Conservation (phyloP, 2,888 invertebrate species). For the Pristionchus entomophagus region DNA sequence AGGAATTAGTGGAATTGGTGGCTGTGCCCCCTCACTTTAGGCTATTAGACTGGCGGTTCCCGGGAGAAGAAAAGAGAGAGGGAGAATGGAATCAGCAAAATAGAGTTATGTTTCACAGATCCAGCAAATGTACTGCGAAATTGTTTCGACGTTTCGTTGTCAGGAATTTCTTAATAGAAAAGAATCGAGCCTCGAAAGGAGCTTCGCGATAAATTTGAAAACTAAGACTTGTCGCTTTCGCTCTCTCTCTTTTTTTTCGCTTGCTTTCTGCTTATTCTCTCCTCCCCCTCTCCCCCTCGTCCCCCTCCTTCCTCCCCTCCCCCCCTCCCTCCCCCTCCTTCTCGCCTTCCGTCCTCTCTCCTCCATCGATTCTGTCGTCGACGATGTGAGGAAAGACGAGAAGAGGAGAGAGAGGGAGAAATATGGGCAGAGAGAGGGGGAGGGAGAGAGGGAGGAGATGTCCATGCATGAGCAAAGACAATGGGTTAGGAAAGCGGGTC, state of each 20-base stretch:
- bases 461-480: constrained; percentile 25
- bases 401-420: constrained; percentile 6
- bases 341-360: not conserved
- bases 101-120: not conserved
- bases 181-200: not conserved
- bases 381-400: constrained; percentile 2
- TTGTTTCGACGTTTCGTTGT: no score
- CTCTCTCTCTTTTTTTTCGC: not conserved
- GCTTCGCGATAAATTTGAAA: not conserved
- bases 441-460: constrained; percentile 12
- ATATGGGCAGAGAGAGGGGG: not conserved
- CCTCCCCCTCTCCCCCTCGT: not conserved
- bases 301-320: not conserved
- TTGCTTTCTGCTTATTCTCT: not conserved
- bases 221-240: not conserved
- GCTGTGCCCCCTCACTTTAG: not conserved
- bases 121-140: not conserved
- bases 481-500: not conserved
- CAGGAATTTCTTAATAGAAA: no score
- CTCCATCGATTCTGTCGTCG: constrained; percentile 7
- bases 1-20: not conserved
- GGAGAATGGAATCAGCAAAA: not conserved
- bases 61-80: no score
- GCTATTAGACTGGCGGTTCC: not conserved
- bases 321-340: not conserved